phyloP scores from a whole-genome alignment of 1,140 invertebrate genomes.

The Augochlora pura region DNA sequence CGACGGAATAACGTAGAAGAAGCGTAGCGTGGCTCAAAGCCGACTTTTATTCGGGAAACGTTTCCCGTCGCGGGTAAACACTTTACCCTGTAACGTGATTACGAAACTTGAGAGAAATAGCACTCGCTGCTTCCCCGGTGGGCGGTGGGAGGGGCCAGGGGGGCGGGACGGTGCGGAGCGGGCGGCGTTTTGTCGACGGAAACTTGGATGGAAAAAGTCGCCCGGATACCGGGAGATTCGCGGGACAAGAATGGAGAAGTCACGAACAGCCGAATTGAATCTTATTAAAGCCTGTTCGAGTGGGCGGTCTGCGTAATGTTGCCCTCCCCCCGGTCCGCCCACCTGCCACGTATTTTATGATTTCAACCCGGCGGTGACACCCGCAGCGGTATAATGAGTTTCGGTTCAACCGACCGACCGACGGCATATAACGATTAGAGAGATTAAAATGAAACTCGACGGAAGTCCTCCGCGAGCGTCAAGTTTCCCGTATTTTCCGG shows the following conservation, averaged over 20 bases:
- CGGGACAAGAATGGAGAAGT: neutral
- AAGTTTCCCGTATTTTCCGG: neutral
- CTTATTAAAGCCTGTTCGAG: conserved; percentile 2
- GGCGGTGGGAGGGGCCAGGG: no score
- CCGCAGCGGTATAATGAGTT: neutral
- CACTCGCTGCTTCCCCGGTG: no score
- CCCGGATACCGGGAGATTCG: neutral
- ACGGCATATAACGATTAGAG: neutral
- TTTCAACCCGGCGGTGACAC: neutral
- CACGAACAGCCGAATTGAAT: neutral
- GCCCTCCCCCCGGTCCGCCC: no score
- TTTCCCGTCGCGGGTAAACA: neutral
- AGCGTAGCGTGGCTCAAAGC: neutral
- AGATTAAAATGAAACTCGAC: conserved; percentile 13
- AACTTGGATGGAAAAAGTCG: no score
- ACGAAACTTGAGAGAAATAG: neutral
- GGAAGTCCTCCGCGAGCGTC: neutral
- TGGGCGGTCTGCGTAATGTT: neutral
- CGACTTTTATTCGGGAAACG: neutral
- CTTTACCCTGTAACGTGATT: neutral
- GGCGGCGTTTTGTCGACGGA: no score
- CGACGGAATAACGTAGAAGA: no score
- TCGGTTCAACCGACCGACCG: neutral
- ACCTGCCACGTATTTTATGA: neutral
- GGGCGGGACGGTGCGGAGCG: no score